Evolutionary conservation across 2,797 vertebrate species (phyloP), one percentile per base, ranked within the genome.

Genomic region (Anguilla megastoma): DNA sequence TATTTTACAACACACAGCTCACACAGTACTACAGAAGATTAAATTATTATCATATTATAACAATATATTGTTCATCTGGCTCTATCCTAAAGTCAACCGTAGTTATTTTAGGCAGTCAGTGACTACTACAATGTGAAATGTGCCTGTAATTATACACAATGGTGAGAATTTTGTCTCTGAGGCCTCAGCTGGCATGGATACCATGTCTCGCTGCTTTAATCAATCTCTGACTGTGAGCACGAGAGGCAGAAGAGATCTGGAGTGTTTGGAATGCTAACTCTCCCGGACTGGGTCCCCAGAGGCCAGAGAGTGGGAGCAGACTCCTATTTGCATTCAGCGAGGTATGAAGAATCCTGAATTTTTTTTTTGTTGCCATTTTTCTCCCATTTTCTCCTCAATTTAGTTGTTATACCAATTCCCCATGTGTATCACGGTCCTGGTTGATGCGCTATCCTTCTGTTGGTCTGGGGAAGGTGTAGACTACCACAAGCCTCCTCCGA

Each of bases 251-350:
- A 83, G 30, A 84, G 63, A 87, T 58, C 33, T 18, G 6, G 63
- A 90, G 87, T 90, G 91, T 87, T 45, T 69, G 69, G 89, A 90
- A 91, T 92, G 89, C 80, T 90, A 91, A 90, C 66, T 87, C 54
- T 10, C 36, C 80, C 21, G 54, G 52, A 50, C n/a, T 66, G 12
- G 5, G 41, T 90, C 90, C 89, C 87, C 85, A 2, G 87, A 89
- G 90, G 50, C 41, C 16, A 30, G 71, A 41, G 86, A 30, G 45
- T 56, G 69, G 76, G 45, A 66, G 63, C 66, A 52, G 85, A 52
- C 50, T 69, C 45, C 45, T 74, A 88, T 87, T 83, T 88, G 60
- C 86, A 88, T 82, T 50, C 79, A 82, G 41, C 2, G 21, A 82
- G 24, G 79, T 82, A 82, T 82, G 45, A 82, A 50, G 79, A 24